Percentiles rank a stretch among this genome's conserved stretches.
Conservation (phyloP, 2,888 invertebrate species). For the Eupithecia inturbata region DNA sequence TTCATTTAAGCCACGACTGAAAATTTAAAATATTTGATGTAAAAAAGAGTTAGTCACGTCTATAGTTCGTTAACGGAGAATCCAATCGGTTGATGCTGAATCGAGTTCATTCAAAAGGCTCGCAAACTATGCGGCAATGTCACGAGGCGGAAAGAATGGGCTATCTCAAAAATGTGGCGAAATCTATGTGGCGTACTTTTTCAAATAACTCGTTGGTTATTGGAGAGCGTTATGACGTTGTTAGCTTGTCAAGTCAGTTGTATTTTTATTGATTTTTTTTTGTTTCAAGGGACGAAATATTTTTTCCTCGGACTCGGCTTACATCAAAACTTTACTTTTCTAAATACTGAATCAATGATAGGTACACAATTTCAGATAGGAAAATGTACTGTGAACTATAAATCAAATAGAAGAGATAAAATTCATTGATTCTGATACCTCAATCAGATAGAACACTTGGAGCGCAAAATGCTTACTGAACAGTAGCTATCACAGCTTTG, state of each 20-base stretch:
- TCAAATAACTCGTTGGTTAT: constrained; percentile 8
- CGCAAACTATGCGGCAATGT: constrained; percentile 28
- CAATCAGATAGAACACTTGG: neutral
- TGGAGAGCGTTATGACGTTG: neutral
- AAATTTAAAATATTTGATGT: constrained; percentile 53
- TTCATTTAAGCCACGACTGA: constrained; percentile 45
- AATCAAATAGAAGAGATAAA: neutral
- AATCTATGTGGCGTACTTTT: constrained; percentile 16
- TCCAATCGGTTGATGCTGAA: constrained; percentile 56
- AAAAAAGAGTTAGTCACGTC: constrained; percentile 56
- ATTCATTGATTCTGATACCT: neutral
- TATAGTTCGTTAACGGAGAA: constrained; percentile 63
- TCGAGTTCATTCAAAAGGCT: constrained; percentile 29
- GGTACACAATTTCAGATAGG: neutral
- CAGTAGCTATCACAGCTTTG: neutral
- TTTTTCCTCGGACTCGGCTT: neutral
- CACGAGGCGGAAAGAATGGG: constrained; percentile 16
- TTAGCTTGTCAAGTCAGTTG: neutral
- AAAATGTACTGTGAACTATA: neutral
- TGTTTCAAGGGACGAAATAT: neutral
- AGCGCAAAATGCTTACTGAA: neutral
- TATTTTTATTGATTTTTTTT: neutral
- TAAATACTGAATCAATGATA: neutral
- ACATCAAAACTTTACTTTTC: neutral
- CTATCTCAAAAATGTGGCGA: constrained; percentile 15